Percentiles rank a stretch among this genome's conserved stretches.
phyloP scores from a whole-genome alignment of 2,113 vertebrate species.

The Tachysurus vachellii region DNA sequence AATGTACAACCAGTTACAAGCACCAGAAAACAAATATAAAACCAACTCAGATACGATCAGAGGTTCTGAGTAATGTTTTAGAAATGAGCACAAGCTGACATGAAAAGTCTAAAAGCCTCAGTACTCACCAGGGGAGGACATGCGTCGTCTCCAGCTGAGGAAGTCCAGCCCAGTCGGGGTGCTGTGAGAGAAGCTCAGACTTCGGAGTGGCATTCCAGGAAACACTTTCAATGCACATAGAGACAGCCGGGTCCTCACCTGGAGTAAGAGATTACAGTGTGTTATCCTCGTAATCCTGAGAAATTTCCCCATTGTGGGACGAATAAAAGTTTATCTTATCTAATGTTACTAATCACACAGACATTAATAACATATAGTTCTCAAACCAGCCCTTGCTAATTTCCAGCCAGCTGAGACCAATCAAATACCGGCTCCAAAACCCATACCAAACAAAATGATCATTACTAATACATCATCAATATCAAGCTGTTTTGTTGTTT shows the following conservation, averaged over 20 bases:
- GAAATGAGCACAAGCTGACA: background rate
- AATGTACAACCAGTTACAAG: background rate
- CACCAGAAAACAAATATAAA: background rate
- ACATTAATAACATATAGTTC: background rate
- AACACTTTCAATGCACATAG: constrained; percentile 60
- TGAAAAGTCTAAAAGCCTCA: background rate
- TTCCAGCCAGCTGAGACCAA: background rate
- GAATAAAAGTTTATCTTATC: too few relatives aligned
- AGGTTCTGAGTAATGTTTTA: background rate
- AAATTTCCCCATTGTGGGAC: too few relatives aligned
- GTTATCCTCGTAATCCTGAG: too few relatives aligned
- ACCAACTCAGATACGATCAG: background rate
- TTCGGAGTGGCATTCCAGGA: constrained; percentile 64
- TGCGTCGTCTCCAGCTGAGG: constrained; percentile 61
- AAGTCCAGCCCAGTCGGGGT: constrained; percentile 74
- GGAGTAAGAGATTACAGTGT: background rate
- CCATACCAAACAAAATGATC: background rate
- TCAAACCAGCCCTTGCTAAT: background rate
- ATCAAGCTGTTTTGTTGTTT: background rate
- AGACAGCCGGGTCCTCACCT: constrained; percentile 67
- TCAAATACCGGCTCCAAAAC: background rate
- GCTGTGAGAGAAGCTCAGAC: constrained; percentile 75
- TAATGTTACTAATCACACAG: background rate
- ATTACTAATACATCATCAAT: background rate
- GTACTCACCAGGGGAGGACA: constrained; percentile 67